Evolutionary conservation across 2,797 vertebrate species (phyloP).

Genomic region (Pseudotriccus pelzelni): DNA sequence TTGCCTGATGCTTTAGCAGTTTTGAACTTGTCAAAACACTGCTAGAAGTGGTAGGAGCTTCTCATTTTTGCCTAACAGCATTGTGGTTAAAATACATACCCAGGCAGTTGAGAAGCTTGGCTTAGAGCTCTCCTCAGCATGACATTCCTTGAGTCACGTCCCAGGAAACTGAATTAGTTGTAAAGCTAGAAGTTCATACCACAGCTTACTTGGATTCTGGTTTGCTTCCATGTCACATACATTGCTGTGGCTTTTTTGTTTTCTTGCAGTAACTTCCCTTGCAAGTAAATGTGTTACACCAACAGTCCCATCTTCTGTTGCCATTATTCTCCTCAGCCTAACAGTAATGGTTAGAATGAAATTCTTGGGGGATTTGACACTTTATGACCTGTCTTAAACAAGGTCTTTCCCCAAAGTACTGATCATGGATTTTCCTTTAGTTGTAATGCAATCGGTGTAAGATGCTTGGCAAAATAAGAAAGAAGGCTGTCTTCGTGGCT

Average conservation of each 20-base stretch:
- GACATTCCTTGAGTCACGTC: background rate
- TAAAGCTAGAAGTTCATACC: background rate
- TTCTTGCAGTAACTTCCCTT: background rate
- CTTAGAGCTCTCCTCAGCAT: background rate
- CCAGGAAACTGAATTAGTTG: background rate
- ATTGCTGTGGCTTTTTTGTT: background rate
- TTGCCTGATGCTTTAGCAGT: rapidly evolving
- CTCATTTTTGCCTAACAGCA: background rate
- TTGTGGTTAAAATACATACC: background rate
- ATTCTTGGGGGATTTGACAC: background rate
- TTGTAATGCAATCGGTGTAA: background rate
- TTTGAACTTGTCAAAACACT: background rate
- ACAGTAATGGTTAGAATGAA: background rate
- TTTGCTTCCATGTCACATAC: background rate
- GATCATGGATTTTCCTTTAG: background rate
- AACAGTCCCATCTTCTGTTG: background rate
- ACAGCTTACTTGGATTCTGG: background rate
- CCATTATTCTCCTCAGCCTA: background rate
- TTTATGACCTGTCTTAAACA: background rate
- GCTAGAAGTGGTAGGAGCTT: background rate
- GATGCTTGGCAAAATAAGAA: background rate
- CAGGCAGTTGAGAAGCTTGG: background rate
- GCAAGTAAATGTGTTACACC: background rate
- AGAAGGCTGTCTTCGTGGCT: background rate
- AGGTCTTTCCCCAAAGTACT: background rate